Evolutionary conservation across 2,888 invertebrate genomes (phyloP), one percentile per base, ranked within the genome.

Genomic region (Vesta saturnalis): DNA sequence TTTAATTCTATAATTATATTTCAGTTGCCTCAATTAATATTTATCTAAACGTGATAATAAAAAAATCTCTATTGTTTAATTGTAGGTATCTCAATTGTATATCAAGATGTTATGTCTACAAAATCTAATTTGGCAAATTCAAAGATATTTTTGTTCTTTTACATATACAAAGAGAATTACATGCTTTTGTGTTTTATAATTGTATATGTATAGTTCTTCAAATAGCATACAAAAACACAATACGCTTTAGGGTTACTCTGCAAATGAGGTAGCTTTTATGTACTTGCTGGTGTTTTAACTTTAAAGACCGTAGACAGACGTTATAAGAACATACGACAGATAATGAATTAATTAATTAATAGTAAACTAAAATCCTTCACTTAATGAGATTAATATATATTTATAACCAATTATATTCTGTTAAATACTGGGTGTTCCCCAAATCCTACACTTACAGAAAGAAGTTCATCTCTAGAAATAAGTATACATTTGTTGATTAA

Each of bases 111-210:
- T n/a, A 39, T 39, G n/a, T n/a, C 8, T 8, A n/a, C 12, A 39
- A 39, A 39, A 39, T n/a, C 12, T 15, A 52, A 52, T 52, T 52
- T 19, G 19, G 19, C 19, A 52, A 18, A 2, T 52, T 52, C 52
- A 18, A 52, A 18, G 52, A 6, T 18, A 21, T 8, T 52, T 52
- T 55, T 55, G 23, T 19, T 23, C 56, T 56, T 21, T 19, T 52
- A 52, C 21, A 3, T 19, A 19, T 19, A 56, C 56, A 56, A 56
- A 56, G 56, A 23, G 14, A 56, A 23, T 30, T 21, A 56, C 15
- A 35, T 56, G 15, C 35, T 35, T 35, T 56, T 56, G 14, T 22
- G 30, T 56, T 56, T 56, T 56, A 35, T 56, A 56, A 56, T 30
- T 56, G 35, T 35, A 30, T 56, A 54, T n/a, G 8, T 39, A 14